Percentiles rank a stretch among this genome's conserved stretches.
These are phyloP conservation scores for Tridacna gigas DNA, from an alignment of 2,888 invertebrate species.

Conservation along the genomic window DNA sequence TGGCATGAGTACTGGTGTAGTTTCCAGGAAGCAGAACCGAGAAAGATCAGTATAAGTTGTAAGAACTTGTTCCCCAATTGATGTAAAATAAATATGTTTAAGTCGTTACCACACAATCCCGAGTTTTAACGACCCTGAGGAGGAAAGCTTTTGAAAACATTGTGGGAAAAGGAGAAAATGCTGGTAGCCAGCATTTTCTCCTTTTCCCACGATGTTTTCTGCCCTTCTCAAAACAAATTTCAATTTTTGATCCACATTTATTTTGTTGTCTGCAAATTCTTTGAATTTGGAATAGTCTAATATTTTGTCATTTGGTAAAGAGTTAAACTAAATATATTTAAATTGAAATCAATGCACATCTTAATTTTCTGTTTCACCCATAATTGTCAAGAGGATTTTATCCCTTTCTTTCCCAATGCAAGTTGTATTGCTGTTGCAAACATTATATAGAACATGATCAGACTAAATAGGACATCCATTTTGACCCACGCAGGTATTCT, in stretches of 20 bases:
- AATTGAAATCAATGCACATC: background rate
- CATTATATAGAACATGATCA: no score
- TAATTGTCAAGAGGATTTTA: slow-evolving; percentile 22
- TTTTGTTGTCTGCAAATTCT: background rate
- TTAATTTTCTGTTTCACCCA: slow-evolving; percentile 16
- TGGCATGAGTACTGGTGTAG: no score
- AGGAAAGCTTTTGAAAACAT: background rate
- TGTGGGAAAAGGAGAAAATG: slow-evolving; percentile 1
- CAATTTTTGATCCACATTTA: background rate
- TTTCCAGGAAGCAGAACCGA: no score
- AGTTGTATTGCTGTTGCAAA: no score
- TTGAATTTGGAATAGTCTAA: background rate
- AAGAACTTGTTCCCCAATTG: background rate
- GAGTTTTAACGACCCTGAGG: background rate
- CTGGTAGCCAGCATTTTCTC: background rate
- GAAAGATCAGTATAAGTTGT: no score
- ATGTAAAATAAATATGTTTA: no score
- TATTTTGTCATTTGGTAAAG: no score
- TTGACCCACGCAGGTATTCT: no score
- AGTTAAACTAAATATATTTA: no score
- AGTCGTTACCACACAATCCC: background rate
- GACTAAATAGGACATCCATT: no score
- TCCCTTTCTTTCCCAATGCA: no score
- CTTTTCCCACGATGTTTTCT: slow-evolving; percentile 2
- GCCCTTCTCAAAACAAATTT: background rate